Base-by-base conservation (phyloP, 2,797 vertebrate species). In the Neopelma chrysocephalum region DNA sequence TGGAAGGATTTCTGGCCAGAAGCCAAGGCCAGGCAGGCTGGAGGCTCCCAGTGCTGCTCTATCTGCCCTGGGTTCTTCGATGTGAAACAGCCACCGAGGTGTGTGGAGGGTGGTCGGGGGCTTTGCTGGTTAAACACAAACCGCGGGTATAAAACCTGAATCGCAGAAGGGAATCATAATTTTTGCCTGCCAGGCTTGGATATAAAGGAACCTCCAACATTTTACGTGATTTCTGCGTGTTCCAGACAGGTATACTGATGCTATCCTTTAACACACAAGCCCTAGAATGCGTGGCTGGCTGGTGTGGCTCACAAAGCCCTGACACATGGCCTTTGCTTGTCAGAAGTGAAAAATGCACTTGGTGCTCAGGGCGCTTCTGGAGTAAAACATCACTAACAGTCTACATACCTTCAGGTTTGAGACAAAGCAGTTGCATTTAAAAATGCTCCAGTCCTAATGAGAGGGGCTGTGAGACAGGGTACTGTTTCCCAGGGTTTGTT, bases 71-170 rank as follows among this genome's bases (percentile, higher is more conserved):
- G 8, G 48, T 73, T 47, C 48, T 70, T 62, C 40, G 42, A 20
- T 5, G 43, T 32, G 34, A 68, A 62, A 6, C 3, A 3, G 47
- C 23, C 4, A 4, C 11, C 0, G 21, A 69, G 76, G 14, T 19
- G 58, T 43, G 48, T 0, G 0, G 38, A 27, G 42, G 15, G 22
- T 6, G 9, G 25, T 12, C 0, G 0, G 29, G 8, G n/a, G 4
- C 51, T 50, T 68, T 21, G 11, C 25, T 71, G 61, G 65, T 50
- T 57, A 53, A 87, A 73, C 25, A 38, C 51, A 89, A 89, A 75
- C 38, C 0, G 0, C 29, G 73, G 8, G 5, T 32, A 23, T 45
- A n/a, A 72, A 82, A 51, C n/a, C 9, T 1, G 82, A 79, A 31
- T 8, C 11, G 25, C 38, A 76, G 86, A 47, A 34, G 22, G 76